Evolutionary conservation across 1,140 invertebrate species (phyloP).

Genomic region (Trachymyrmex cornetzi): DNA sequence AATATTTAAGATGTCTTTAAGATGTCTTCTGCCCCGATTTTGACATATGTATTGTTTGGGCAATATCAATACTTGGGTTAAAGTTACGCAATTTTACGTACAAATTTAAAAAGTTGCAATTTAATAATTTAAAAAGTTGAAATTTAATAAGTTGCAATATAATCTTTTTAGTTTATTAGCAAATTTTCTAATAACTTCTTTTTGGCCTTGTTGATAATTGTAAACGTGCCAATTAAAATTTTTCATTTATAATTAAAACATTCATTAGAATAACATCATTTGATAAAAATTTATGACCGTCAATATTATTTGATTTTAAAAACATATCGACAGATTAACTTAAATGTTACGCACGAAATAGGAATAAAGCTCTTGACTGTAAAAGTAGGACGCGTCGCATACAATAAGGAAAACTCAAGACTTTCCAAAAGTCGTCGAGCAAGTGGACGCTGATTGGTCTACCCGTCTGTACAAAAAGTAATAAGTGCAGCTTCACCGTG

Average conservation of each 20-base stretch:
- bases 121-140: too few species aligned
- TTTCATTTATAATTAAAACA: slow-evolving; percentile 3
- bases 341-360: not conserved
- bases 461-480: slow-evolving; percentile 69
- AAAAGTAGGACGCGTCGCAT: slow-evolving; percentile 29
- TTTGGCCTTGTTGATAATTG: not conserved
- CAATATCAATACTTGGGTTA: too few species aligned
- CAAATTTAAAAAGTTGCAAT: not conserved
- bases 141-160: not conserved
- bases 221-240: not conserved
- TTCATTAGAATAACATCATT: not conserved
- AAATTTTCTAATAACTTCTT: not conserved
- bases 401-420: slow-evolving; percentile 47
- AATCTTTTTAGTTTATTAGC: not conserved
- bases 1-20: too few species aligned
- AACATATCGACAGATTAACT: not conserved
- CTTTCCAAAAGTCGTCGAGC: slow-evolving; percentile 66
- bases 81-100: too few species aligned
- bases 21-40: too few species aligned
- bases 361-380: not conserved
- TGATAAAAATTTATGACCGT: not conserved
- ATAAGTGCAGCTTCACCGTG: slow-evolving; percentile 57
- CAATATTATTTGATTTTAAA: not conserved
- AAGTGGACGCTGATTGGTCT: slow-evolving; percentile 69
- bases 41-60: too few species aligned